These are phyloP conservation scores for Lasioglossum vierecki DNA, from an alignment of 2,888 invertebrate genomes.

Conservation along the genomic window DNA sequence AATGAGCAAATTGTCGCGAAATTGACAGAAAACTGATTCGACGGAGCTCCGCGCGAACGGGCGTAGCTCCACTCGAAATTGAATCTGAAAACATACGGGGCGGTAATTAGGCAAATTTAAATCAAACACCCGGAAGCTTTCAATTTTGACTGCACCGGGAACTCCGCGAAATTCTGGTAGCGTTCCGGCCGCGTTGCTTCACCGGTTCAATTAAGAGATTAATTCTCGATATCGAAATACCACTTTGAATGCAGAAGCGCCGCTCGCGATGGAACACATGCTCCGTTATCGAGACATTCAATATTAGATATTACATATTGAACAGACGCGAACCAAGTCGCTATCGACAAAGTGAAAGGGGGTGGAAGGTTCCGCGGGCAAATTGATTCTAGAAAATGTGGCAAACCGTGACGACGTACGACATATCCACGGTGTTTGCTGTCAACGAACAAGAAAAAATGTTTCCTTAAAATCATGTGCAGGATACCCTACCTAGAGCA, in stretches of 20 bases:
- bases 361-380: neutral
- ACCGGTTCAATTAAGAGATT: constrained; percentile 25
- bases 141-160: constrained; percentile 13
- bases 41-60: neutral
- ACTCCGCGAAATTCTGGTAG: neutral
- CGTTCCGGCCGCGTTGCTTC: neutral
- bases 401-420: neutral
- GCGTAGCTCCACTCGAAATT: neutral
- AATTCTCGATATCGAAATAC: constrained; percentile 27
- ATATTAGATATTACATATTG: constrained; percentile 26
- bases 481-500: no score
- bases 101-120: constrained; percentile 28
- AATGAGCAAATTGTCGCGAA: neutral
- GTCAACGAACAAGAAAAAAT: neutral
- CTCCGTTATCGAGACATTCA: constrained; percentile 18
- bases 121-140: constrained; percentile 14
- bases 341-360: neutral
- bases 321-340: constrained; percentile 1
- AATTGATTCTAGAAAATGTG: constrained; percentile 1
- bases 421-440: neutral
- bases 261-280: neutral
- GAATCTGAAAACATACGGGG: constrained; percentile 12
- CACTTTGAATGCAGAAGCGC: constrained; percentile 14
- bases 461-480: neutral
- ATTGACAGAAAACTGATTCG: neutral